Percentiles rank a stretch among this genome's conserved stretches.
These are phyloP conservation scores for Neolamprologus modestus DNA, from an alignment of 2,113 vertebrate genomes.

Conservation along the genomic window DNA sequence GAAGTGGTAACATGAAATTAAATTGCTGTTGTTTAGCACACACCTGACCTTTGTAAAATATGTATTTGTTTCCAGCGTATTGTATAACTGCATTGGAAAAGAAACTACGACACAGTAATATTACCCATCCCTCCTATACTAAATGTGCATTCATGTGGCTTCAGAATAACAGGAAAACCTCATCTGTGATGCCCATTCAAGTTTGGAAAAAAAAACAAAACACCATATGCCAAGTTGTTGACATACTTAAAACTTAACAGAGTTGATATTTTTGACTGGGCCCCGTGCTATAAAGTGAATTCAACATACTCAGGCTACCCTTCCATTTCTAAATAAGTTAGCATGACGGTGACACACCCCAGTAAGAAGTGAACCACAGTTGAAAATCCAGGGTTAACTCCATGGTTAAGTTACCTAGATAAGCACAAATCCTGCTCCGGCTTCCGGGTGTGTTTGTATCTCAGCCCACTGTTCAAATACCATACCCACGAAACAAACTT, in stretches of 20 bases:
- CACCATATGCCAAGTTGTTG: not conserved
- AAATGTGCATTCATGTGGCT: not conserved
- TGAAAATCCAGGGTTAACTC: not conserved
- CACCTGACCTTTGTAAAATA: not conserved
- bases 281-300: not conserved
- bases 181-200: not conserved
- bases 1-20: not conserved
- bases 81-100: not conserved
- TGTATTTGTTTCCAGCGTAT: not conserved
- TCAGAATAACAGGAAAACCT: not conserved
- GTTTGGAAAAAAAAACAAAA: accelerated
- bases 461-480: not conserved
- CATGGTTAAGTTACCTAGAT: not conserved
- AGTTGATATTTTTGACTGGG: not conserved
- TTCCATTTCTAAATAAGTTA: not conserved
- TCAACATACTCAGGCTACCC: not conserved
- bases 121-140: not conserved
- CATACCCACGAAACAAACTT: not conserved
- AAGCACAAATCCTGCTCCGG: not conserved
- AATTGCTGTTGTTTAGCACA: not conserved
- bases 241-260: not conserved
- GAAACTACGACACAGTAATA: accelerated
- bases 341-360: not conserved
- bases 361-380: not conserved
- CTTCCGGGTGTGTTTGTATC: not conserved